A percentile compares a stretch with the other conserved stretches of the same genome.
Evolutionary conservation across 2,113 vertebrate species (phyloP).

Genomic region (Stictonetta naevosa): DNA sequence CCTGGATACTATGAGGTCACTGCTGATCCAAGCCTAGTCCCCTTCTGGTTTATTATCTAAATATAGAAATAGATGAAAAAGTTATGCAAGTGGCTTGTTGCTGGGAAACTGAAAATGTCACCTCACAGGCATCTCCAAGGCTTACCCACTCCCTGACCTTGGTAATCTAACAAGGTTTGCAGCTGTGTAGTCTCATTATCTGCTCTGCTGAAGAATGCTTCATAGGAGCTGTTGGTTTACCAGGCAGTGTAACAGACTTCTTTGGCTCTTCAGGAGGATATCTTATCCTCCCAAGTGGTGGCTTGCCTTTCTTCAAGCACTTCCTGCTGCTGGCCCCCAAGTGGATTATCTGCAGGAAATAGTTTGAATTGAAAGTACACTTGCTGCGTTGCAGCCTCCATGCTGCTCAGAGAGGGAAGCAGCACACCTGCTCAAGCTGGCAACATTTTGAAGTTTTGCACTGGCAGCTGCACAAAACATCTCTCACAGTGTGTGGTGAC

Average conservation of each 20-base stretch:
- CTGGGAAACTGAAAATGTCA: neutral
- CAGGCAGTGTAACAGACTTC: neutral
- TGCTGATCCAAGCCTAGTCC: neutral
- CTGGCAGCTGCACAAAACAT: neutral
- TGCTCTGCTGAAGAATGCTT: rapidly evolving
- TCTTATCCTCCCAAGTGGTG: neutral
- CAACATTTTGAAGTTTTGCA: neutral
- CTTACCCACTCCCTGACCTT: neutral
- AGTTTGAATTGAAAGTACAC: neutral
- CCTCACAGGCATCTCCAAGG: rapidly evolving
- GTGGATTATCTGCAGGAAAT: rapidly evolving
- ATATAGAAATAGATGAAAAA: slow-evolving; percentile 9
- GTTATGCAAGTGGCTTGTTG: neutral
- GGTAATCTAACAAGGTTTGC: neutral
- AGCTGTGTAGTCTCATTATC: rapidly evolving
- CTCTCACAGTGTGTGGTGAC: rapidly evolving
- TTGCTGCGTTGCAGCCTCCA: neutral
- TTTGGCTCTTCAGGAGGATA: neutral
- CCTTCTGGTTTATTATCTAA: slow-evolving; percentile 33
- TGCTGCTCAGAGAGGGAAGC: neutral
- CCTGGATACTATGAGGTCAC: slow-evolving; percentile 56
- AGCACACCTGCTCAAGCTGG: neutral
- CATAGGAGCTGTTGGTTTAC: rapidly evolving
- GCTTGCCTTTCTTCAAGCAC: neutral
- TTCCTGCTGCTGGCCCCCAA: neutral